Conservation (phyloP, 2,113 vertebrate genomes). For the Epinephelus lanceolatus region DNA sequence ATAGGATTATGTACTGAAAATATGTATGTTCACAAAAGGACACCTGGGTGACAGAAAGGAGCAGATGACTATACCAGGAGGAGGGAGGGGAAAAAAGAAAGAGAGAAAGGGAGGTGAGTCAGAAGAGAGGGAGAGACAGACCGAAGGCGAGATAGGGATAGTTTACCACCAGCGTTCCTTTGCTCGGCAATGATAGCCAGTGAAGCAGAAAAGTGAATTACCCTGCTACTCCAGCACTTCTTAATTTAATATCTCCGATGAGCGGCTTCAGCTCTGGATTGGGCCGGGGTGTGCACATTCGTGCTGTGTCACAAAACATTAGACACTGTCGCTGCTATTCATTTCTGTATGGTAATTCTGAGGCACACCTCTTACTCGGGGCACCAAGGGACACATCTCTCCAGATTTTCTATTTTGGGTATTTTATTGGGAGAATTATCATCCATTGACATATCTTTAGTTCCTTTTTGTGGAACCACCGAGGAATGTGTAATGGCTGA, state of each 20-base stretch:
- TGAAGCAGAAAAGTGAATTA: constrained; percentile 99
- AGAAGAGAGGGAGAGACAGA: constrained; percentile 37
- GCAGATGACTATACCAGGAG: constrained; percentile 19
- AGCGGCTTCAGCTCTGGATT: constrained; percentile 87
- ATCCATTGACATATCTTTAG: constrained; percentile 77
- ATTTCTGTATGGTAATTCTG: constrained; percentile 90
- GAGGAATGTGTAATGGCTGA: constrained; percentile 59
- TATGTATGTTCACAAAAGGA: constrained; percentile 6
- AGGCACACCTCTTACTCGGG: constrained; percentile 77
- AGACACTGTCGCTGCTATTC: constrained; percentile 90
- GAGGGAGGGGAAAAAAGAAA: not conserved
- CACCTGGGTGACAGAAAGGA: constrained; percentile 21
- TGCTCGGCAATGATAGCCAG: constrained; percentile 89
- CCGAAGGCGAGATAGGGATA: constrained; percentile 68
- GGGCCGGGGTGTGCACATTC: constrained; percentile 89
- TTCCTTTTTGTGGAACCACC: constrained; percentile 42
- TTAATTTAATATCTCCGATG: constrained; percentile 99
- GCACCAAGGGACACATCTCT: constrained; percentile 73
- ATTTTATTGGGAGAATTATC: constrained; percentile 75
- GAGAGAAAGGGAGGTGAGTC: constrained; percentile 14
- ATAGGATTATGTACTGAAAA: constrained; percentile 5
- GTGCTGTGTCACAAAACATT: constrained; percentile 95
- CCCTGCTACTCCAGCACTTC: constrained; percentile 95
- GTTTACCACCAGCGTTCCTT: constrained; percentile 85
- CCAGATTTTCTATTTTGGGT: constrained; percentile 70